Conservation (phyloP, 1,140 invertebrate species). For the Caenorhabditis briggsae region DNA sequence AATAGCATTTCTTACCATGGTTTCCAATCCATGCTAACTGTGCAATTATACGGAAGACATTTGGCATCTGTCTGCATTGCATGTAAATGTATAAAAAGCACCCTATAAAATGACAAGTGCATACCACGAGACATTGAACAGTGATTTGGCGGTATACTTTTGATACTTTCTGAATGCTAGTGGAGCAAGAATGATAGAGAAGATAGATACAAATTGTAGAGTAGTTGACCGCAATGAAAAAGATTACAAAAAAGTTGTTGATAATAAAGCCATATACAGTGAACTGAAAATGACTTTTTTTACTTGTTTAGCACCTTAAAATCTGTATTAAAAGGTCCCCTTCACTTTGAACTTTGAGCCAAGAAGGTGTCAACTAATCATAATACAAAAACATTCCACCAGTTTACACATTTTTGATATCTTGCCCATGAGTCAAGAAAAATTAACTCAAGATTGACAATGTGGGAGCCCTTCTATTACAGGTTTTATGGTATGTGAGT, state of each 20-base stretch:
- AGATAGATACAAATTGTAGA: neutral
- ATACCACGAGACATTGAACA: neutral
- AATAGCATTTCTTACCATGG: neutral
- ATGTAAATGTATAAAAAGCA: neutral
- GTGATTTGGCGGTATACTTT: neutral
- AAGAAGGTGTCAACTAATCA: no score
- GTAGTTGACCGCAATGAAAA: neutral
- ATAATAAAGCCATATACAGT: neutral
- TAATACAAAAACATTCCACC: no score
- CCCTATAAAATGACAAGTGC: neutral
- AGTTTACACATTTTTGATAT: no score
- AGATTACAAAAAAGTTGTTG: neutral
- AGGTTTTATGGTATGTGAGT: no score
- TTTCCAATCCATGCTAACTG: constrained; percentile 9
- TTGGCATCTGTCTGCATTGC: neutral
- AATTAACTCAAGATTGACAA: no score
- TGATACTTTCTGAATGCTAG: neutral
- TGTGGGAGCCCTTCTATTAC: no score
- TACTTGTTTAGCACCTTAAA: no score
- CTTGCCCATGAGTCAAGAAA: no score
- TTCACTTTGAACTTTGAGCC: no score
- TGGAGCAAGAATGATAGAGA: neutral
- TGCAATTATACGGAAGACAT: neutral
- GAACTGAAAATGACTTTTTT: neutral
- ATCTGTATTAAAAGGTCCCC: no score